phyloP scores from a whole-genome alignment of 2,797 vertebrate species.

The Leptodactylus fallax region DNA sequence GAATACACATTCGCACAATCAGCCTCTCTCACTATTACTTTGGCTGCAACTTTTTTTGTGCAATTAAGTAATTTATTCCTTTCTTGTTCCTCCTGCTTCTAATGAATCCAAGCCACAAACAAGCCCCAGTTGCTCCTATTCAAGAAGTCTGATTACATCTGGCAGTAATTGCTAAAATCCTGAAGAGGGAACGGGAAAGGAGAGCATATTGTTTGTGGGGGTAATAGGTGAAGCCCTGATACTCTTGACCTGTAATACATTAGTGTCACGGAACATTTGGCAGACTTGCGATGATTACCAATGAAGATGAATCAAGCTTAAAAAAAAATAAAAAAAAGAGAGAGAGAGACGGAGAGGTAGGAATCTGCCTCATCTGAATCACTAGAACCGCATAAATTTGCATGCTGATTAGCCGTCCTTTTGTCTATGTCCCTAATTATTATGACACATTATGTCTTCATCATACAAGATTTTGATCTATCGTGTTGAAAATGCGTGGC shows the following conservation, averaged over 20 bases:
- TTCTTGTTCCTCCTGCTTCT: slow-evolving; percentile 96
- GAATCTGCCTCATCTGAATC: slow-evolving; percentile 87
- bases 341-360: slow-evolving; percentile 71
- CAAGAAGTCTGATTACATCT: slow-evolving; percentile 98
- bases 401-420: slow-evolving; percentile 92
- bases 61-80: slow-evolving; percentile 99
- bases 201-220: slow-evolving; percentile 88
- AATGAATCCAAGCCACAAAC: slow-evolving; percentile 98
- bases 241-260: slow-evolving; percentile 93
- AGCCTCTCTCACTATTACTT: slow-evolving; percentile 89
- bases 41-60: slow-evolving; percentile 94
- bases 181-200: slow-evolving; percentile 89
- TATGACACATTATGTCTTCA: slow-evolving; percentile 96
- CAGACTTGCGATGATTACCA: slow-evolving; percentile 84
- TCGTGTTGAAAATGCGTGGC: slow-evolving; percentile 85
- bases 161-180: slow-evolving; percentile 97
- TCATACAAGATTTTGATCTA: slow-evolving; percentile 90
- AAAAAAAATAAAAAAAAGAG: slow-evolving; percentile 68
- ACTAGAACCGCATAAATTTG: slow-evolving; percentile 91
- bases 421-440: slow-evolving; percentile 94
- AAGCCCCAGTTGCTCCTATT: slow-evolving; percentile 97
- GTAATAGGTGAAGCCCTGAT: slow-evolving; percentile 89
- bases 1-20: slow-evolving; percentile 87
- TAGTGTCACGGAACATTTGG: slow-evolving; percentile 91
- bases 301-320: slow-evolving; percentile 85